phyloP scores from a whole-genome alignment of 1,140 invertebrate species.

The Macrocentrus cingulum region DNA sequence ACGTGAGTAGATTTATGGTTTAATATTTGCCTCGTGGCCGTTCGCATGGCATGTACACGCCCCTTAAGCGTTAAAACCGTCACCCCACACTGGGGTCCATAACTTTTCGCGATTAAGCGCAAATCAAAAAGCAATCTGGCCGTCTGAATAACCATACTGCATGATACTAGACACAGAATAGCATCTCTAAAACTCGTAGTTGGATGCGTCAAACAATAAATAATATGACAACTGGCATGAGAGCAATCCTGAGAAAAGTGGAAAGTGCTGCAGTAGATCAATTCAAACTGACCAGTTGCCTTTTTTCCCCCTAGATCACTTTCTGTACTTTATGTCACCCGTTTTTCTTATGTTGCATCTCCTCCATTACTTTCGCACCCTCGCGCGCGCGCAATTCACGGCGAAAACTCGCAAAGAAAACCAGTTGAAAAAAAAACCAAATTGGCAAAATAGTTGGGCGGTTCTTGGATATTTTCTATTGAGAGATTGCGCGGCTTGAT shows the following conservation, averaged over 20 bases:
- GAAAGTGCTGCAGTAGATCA: slow-evolving; percentile 31
- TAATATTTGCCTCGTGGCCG: slow-evolving; percentile 44
- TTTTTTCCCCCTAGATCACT: slow-evolving; percentile 3
- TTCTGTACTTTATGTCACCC: slow-evolving; percentile 5
- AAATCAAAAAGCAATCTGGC: slow-evolving; percentile 55
- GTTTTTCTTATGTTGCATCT: too few relatives aligned
- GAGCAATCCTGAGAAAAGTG: slow-evolving; percentile 8
- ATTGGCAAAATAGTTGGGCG: neutral
- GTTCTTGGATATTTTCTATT: neutral
- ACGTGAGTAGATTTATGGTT: slow-evolving; percentile 45
- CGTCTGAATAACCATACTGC: slow-evolving; percentile 29
- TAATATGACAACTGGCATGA: neutral
- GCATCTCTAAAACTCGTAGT: too few relatives aligned
- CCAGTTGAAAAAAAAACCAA: neutral
- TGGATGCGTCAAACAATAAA: neutral
- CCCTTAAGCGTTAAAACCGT: slow-evolving; percentile 28
- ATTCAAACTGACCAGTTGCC: neutral
- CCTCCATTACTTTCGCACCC: neutral
- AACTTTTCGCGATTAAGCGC: slow-evolving; percentile 55
- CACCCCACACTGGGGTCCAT: slow-evolving; percentile 41
- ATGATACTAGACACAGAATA: slow-evolving; percentile 4
- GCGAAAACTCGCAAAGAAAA: neutral
- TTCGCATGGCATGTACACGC: neutral
- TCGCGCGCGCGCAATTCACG: neutral
- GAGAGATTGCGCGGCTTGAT: slow-evolving; percentile 14